phyloP scores from a whole-genome alignment of 1,140 invertebrate genomes.

The Eubasilissa regina region DNA sequence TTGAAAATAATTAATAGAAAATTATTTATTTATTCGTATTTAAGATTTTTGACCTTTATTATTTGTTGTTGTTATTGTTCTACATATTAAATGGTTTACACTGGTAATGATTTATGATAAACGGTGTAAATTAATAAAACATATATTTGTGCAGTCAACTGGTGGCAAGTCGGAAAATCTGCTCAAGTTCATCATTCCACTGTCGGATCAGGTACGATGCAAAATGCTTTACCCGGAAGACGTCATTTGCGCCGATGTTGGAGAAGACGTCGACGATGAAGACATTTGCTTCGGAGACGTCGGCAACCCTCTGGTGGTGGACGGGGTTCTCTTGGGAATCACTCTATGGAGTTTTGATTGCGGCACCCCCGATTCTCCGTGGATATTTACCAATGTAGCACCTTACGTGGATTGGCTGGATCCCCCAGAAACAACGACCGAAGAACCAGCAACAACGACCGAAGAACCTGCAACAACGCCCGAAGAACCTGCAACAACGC shows the following conservation, averaged over 20 bases:
- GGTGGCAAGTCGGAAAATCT: conserved; percentile 11
- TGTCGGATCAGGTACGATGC: background rate
- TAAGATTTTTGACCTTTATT: no score
- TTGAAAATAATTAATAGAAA: no score
- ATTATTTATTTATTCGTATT: no score
- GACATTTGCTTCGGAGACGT: conserved; percentile 67
- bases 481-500: no score
- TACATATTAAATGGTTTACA: no score
- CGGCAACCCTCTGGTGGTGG: conserved; percentile 65
- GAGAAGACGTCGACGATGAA: conserved; percentile 26
- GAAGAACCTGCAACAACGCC: no score
- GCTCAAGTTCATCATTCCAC: conserved; percentile 2
- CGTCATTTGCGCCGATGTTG: conserved; percentile 62
- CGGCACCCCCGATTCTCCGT: conserved; percentile 67
- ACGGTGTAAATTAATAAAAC: no score
- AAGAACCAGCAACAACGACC: background rate
- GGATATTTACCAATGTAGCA: conserved; percentile 72
- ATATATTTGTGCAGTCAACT: conserved; percentile 10
- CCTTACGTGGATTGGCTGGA: conserved; percentile 61
- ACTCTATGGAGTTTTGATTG: conserved; percentile 71
- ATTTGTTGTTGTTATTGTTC: no score
- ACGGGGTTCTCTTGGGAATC: conserved; percentile 64
- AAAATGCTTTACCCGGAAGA: background rate
- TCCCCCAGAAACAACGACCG: background rate
- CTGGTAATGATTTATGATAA: no score